Conservation (phyloP, 2,797 vertebrate genomes). For the Acomys russatus region DNA sequence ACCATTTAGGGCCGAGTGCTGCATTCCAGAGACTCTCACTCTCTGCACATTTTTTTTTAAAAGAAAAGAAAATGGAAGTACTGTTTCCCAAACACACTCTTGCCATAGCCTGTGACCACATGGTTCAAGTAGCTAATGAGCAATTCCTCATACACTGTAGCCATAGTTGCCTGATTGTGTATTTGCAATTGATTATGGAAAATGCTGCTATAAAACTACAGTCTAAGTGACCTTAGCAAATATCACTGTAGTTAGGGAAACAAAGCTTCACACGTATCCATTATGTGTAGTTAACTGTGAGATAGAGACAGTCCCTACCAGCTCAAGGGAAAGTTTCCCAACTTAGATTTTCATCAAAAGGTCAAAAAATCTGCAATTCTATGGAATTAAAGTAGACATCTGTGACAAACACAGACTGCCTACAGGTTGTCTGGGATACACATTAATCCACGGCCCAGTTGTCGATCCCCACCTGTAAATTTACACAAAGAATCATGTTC, state of each 20-base stretch:
- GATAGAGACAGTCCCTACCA: neutral
- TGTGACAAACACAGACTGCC: neutral
- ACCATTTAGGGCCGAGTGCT: neutral
- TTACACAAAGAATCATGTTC: neutral
- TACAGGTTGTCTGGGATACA: neutral
- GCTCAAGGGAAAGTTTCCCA: neutral
- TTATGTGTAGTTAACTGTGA: conserved; percentile 61
- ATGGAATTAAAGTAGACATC: neutral
- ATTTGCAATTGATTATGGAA: conserved; percentile 85
- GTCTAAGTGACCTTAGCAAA: conserved; percentile 83
- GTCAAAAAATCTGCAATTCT: neutral
- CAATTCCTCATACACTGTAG: conserved; percentile 81
- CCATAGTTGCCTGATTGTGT: conserved; percentile 79
- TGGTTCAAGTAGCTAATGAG: conserved; percentile 75
- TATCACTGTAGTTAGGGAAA: conserved; percentile 84
- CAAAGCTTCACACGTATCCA: conserved; percentile 39
- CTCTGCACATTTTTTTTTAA: neutral
- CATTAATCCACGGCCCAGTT: neutral
- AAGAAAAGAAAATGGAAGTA: neutral
- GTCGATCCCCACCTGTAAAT: neutral
- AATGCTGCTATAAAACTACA: conserved; percentile 80
- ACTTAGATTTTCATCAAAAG: neutral
- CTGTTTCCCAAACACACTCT: conserved; percentile 35
- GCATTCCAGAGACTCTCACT: neutral
- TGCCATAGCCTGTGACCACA: conserved; percentile 58